These are phyloP conservation scores for Cololabis saira DNA, from an alignment of 2,113 vertebrate genomes.

Conservation along the genomic window DNA sequence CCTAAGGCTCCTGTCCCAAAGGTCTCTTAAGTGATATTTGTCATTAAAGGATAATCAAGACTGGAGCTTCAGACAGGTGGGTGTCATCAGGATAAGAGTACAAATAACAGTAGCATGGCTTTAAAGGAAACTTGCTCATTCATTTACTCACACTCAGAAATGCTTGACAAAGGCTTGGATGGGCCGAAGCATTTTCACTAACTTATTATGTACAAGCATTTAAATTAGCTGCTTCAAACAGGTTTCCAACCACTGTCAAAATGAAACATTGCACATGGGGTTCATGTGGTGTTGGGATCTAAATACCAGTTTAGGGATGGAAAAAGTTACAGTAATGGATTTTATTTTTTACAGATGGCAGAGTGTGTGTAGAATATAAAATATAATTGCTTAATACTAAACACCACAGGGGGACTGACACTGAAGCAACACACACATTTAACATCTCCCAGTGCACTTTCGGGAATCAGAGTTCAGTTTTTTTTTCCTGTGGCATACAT, in stretches of 20 bases:
- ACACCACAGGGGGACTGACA: slow-evolving; percentile 36
- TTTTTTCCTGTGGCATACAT: slow-evolving; percentile 12
- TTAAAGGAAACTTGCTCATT: slow-evolving; percentile 34
- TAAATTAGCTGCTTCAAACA: slow-evolving; percentile 38
- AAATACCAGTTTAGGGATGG: slow-evolving; percentile 3
- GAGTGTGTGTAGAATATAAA: slow-evolving; percentile 26
- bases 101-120: slow-evolving; percentile 42
- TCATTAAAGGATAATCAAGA: slow-evolving; percentile 42
- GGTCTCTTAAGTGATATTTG: slow-evolving; percentile 30
- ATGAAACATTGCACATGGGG: slow-evolving; percentile 41
- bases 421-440: slow-evolving; percentile 37
- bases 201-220: slow-evolving; percentile 61
- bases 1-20: slow-evolving; percentile 47
- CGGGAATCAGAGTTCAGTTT: slow-evolving; percentile 1
- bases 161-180: slow-evolving; percentile 54
- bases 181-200: slow-evolving; percentile 49
- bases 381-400: slow-evolving; percentile 28
- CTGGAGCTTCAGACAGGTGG: slow-evolving; percentile 33
- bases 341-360: slow-evolving; percentile 25
- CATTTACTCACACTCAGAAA: slow-evolving; percentile 26
- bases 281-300: neutral
- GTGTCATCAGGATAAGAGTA: slow-evolving; percentile 48
- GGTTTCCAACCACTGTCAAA: slow-evolving; percentile 23
- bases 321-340: neutral
- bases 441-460: neutral